A percentile compares a stretch with the other conserved stretches of the same genome.
phyloP scores from a whole-genome alignment of 1,140 invertebrate species.

The Trachymyrmex cornetzi region DNA sequence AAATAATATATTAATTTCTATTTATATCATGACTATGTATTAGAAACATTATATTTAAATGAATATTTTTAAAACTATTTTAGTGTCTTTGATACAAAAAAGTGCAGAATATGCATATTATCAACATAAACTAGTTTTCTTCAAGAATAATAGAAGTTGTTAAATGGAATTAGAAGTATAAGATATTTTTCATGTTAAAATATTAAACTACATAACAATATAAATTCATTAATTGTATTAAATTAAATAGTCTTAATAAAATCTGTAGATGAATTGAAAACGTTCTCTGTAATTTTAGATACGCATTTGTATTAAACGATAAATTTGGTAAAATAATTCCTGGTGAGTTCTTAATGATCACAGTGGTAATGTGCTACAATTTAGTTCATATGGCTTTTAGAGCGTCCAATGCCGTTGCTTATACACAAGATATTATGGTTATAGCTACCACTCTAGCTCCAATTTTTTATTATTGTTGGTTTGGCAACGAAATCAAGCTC shows the following conservation, averaged over 20 bases:
- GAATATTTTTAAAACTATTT: neutral
- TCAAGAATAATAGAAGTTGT: neutral
- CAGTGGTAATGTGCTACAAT: constrained; percentile 40
- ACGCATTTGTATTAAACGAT: constrained; percentile 48
- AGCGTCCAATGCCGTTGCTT: constrained; percentile 80
- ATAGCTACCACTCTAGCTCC: constrained; percentile 68
- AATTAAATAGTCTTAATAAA: neutral
- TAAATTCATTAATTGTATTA: constrained; percentile 37
- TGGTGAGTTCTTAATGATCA: constrained; percentile 59
- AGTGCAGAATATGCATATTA: neutral
- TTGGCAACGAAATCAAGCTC: constrained; percentile 86
- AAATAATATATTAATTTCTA: constrained; percentile 10
- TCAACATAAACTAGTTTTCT: neutral
- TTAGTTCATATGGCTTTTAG: constrained; percentile 64
- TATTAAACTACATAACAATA: neutral
- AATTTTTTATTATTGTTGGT: constrained; percentile 87
- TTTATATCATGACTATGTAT: neutral
- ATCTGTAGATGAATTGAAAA: constrained; percentile 21
- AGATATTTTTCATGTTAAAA: neutral
- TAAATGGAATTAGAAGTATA: neutral
- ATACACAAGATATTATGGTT: constrained; percentile 46
- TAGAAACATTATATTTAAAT: constrained; percentile 3
- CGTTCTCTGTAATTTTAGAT: constrained; percentile 41
- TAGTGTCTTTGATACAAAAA: neutral
- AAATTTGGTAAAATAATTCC: constrained; percentile 60